phyloP scores from a whole-genome alignment of 2,888 invertebrate species.

The Diaprepes abbreviatus region DNA sequence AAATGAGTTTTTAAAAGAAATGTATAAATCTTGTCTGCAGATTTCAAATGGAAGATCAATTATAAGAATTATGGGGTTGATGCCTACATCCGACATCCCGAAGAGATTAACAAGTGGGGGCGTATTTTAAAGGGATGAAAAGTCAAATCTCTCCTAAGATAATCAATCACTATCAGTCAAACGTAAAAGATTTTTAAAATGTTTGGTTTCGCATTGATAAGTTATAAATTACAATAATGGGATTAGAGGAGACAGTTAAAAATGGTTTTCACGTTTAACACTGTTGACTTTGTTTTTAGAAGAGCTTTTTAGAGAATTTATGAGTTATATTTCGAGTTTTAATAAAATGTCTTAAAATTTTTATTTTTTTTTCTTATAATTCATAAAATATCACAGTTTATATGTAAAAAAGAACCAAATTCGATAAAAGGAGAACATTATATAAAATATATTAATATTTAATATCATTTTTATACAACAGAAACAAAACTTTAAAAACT shows the following conservation, averaged over 20 bases:
- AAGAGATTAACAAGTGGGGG: constrained; percentile 44
- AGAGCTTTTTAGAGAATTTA: not conserved
- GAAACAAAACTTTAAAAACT: no score
- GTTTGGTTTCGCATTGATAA: constrained; percentile 31
- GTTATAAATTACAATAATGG: constrained; percentile 34
- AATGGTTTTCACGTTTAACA: not conserved
- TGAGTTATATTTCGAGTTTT: no score
- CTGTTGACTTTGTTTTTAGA: not conserved
- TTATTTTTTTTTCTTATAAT: no score
- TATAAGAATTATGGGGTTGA: constrained; percentile 46
- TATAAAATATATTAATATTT: no score
- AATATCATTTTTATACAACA: no score
- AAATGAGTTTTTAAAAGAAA: constrained; percentile 41
- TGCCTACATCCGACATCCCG: constrained; percentile 45
- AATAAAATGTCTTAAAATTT: no score
- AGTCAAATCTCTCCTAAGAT: constrained; percentile 10
- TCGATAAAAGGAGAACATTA: no score
- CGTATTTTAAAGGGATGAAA: constrained; percentile 31
- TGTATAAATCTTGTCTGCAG: constrained; percentile 43
- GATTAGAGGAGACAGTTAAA: constrained; percentile 17
- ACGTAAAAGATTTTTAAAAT: constrained; percentile 39
- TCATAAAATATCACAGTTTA: no score
- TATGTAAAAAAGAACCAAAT: no score
- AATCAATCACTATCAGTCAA: constrained; percentile 45
- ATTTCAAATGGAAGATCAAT: constrained; percentile 48